phyloP scores from a whole-genome alignment of 2,797 vertebrate genomes.

The Coendou prehensilis region DNA sequence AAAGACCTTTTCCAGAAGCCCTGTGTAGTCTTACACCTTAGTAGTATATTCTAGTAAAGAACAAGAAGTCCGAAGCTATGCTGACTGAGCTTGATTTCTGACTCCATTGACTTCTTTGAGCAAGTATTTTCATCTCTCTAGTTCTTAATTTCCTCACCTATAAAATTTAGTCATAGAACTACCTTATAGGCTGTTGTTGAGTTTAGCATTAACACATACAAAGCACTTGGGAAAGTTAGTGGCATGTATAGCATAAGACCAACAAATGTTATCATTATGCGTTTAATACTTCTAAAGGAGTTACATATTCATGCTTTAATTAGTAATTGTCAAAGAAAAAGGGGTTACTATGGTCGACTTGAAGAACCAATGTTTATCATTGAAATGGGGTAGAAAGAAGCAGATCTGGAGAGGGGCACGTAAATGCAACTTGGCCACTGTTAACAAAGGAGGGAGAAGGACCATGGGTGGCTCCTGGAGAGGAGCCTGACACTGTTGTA shows the following conservation, averaged over 20 bases:
- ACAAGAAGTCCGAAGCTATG: background rate
- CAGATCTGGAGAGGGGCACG: background rate
- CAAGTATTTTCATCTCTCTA: conserved; percentile 17
- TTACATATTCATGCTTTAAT: background rate
- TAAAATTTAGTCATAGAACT: background rate
- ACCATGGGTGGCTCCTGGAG: background rate
- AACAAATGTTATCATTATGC: background rate
- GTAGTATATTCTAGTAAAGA: background rate
- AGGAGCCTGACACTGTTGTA: background rate
- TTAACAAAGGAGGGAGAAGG: background rate
- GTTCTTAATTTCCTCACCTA: background rate
- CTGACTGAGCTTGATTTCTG: background rate
- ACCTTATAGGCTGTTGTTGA: background rate
- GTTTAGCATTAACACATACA: background rate
- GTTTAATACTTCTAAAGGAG: background rate
- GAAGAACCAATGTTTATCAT: conserved; percentile 25
- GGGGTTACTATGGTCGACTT: background rate
- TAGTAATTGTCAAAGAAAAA: conserved; percentile 18
- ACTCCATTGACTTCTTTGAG: background rate
- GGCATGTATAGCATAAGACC: background rate
- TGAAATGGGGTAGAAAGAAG: background rate
- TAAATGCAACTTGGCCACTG: background rate
- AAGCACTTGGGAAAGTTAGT: background rate
- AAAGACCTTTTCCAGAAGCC: conserved; percentile 2
- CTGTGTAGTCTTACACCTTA: background rate